phyloP scores from a whole-genome alignment of 2,888 invertebrate species.

The Hecatera dysodea region DNA sequence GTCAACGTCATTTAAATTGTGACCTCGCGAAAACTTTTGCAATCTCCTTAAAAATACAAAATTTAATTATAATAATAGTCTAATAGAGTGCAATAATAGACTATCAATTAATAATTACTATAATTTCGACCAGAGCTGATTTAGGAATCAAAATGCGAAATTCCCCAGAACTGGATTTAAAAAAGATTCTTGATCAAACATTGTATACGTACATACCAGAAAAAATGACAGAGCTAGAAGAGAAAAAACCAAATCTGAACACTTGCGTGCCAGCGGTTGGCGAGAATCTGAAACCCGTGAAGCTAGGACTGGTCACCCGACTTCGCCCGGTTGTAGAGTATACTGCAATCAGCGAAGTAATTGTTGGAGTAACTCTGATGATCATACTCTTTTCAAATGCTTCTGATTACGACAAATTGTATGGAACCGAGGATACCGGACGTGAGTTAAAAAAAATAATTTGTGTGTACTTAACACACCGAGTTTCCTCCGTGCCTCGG shows the following conservation, averaged over 20 bases:
- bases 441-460: constrained; percentile 36
- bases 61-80: not conserved
- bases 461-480: too few relatives aligned
- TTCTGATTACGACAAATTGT: constrained; percentile 56
- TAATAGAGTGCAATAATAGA: not conserved
- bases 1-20: not conserved
- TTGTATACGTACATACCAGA: constrained; percentile 43
- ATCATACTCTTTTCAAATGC: constrained; percentile 22
- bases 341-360: constrained; percentile 48
- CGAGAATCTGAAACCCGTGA: constrained; percentile 20
- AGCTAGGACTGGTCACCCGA: constrained; percentile 33
- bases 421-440: constrained; percentile 49
- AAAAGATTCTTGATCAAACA: constrained; percentile 56
- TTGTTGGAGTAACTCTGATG: constrained; percentile 40
- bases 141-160: constrained; percentile 45
- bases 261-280: not conserved
- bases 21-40: not conserved
- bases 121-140: too few relatives aligned
- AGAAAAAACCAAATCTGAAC: not conserved
- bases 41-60: not conserved
- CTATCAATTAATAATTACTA: too few relatives aligned
- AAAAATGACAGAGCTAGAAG: not conserved
- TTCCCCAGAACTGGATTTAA: constrained; percentile 48
- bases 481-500: too few relatives aligned
- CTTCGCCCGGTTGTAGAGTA: constrained; percentile 44